A percentile compares a stretch with the other conserved stretches of the same genome.
Conservation (phyloP, 1,140 invertebrate species). For the Hylyphantes graminicola region DNA sequence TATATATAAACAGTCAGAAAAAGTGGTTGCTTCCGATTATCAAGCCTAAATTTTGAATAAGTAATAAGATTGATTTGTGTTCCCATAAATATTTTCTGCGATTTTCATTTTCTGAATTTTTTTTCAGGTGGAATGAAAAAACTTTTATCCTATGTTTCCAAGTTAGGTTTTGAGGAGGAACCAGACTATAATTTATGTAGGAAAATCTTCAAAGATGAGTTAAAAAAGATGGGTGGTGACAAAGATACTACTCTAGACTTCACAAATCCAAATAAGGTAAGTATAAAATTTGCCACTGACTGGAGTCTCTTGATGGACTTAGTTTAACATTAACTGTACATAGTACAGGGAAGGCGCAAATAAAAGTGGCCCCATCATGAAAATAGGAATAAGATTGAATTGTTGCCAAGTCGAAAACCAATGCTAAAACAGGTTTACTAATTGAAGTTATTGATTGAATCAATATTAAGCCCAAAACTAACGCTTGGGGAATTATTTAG, state of each 20-base stretch:
- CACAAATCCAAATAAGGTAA: conserved; percentile 18
- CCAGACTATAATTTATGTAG: conserved; percentile 75
- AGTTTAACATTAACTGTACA: too few species aligned
- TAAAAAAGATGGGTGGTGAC: conserved; percentile 30
- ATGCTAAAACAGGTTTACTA: too few species aligned
- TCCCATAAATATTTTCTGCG: background rate
- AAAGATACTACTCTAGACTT: conserved; percentile 24
- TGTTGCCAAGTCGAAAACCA: too few species aligned
- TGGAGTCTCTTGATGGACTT: background rate
- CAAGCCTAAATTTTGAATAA: background rate
- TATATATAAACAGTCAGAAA: too few species aligned
- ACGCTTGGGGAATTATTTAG: too few species aligned
- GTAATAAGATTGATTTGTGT: too few species aligned
- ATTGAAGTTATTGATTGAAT: too few species aligned
- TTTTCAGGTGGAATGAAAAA: conserved; percentile 69
- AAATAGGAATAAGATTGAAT: too few species aligned
- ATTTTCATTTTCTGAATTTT: background rate
- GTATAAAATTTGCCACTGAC: background rate
- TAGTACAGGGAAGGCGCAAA: too few species aligned
- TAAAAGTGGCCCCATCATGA: too few species aligned
- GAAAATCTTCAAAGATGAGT: conserved; percentile 35
- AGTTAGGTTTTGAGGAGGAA: conserved; percentile 76
- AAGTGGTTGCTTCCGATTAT: too few species aligned
- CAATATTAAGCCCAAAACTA: too few species aligned
- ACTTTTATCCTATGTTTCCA: conserved; percentile 78